Evolutionary conservation across 1,140 invertebrate species (phyloP).

Genomic region (Ceratoteleas bidentatus): DNA sequence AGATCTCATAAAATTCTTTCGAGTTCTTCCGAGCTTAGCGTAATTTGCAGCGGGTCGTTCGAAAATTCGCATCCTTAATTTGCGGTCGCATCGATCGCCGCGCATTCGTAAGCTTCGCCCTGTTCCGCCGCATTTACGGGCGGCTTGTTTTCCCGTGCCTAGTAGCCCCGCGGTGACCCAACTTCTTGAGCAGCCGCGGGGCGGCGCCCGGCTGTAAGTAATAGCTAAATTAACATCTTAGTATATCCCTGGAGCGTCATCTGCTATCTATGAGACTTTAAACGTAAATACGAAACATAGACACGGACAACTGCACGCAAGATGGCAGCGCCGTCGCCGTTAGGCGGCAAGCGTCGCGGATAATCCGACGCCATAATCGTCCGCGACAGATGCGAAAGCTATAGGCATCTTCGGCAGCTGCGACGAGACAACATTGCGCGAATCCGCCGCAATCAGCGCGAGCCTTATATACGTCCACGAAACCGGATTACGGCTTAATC

Average conservation of each 20-base stretch:
- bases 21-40: slow-evolving; percentile 14
- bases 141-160: slow-evolving; percentile 25
- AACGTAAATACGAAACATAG: slow-evolving; percentile 43
- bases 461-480: slow-evolving; percentile 3
- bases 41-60: slow-evolving; percentile 26
- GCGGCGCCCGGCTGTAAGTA: slow-evolving; percentile 73
- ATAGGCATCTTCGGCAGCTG: slow-evolving; percentile 54
- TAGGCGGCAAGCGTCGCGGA: slow-evolving; percentile 44
- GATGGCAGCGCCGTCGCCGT: slow-evolving; percentile 48
- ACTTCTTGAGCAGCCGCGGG: slow-evolving; percentile 61
- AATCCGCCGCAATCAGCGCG: slow-evolving; percentile 21
- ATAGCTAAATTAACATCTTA: slow-evolving; percentile 80
- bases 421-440: slow-evolving; percentile 25
- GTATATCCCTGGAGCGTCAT: slow-evolving; percentile 78
- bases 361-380: slow-evolving; percentile 62
- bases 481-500: slow-evolving; percentile 5
- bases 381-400: slow-evolving; percentile 55
- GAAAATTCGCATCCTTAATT: slow-evolving; percentile 51
- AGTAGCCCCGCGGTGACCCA: slow-evolving; percentile 48
- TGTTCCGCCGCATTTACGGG: slow-evolving; percentile 43
- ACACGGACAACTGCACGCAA: slow-evolving; percentile 56
- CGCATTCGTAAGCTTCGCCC: slow-evolving; percentile 47
- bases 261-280: slow-evolving; percentile 75
- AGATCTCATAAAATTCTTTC: background rate
- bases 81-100: slow-evolving; percentile 35